Base-by-base conservation (phyloP, 2,888 invertebrate genomes). In the Ochropacha duplaris region DNA sequence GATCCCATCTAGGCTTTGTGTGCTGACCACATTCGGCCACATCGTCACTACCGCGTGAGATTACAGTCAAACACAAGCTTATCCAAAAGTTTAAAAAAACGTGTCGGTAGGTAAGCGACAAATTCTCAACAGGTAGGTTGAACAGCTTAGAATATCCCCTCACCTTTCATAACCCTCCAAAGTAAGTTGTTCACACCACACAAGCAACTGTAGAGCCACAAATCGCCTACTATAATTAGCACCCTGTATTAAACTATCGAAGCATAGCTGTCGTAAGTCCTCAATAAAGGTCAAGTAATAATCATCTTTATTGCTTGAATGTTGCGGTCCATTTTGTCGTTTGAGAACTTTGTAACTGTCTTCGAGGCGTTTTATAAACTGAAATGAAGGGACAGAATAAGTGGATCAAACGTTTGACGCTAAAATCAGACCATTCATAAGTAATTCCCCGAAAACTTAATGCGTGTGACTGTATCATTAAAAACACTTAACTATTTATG, bases 201-300 rank as follows among this genome's bases (percentile, higher is more conserved):
- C 81, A 12, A 96, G 78, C 54, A 95, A 73, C 61, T 94, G 94
- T 57, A 96, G 75, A 8, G 95, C 94, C 3, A 94, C 89, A 52
- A 88, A 87, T 26, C 95, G 91, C 1, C 96, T 86, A 36, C 93
- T 93, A 74, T 94, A 95, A 75, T 95, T 95, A 0, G 95, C 94
- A 0, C 94, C 95, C 2, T 87, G 87, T 60, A 94, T 88, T n/a
- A 96, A 74, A 69, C 94, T 94, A 5, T 81, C 79, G 24, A 94
- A 90, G 60, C 95, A 94, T 26, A 89, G 82, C 0, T 73, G 72
- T 14, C 94, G 88, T 8, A 96, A 65, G 28, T 87, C 79, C 19
- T 81, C 77, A 5, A 94, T 54, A 77, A 95, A 95, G 0, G 68
- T 49, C 22, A 85, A 54, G 72, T 95, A 94, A 56, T 78, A 65